Conservation (phyloP, 2,797 vertebrate species). For the Apogon hyalosoma region DNA sequence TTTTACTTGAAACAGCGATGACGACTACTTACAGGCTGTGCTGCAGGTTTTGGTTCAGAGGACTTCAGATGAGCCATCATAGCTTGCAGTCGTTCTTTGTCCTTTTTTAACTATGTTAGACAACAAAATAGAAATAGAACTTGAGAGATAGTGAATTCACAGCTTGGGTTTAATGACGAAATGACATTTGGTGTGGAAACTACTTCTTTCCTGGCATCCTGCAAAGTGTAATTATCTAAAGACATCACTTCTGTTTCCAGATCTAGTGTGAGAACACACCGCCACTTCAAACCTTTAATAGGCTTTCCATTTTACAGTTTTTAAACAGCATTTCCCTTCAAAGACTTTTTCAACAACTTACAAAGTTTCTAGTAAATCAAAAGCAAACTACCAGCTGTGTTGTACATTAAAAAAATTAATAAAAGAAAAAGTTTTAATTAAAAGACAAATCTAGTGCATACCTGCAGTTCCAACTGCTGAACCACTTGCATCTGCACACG, state of each 20-base stretch:
- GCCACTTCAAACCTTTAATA: constrained; percentile 8
- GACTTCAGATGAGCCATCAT: constrained; percentile 99
- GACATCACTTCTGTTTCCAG: constrained; percentile 52
- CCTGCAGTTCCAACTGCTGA: constrained; percentile 99
- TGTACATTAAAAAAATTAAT: not conserved
- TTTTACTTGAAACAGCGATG: constrained; percentile 32
- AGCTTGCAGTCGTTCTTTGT: constrained; percentile 98
- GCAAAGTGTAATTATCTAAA: constrained; percentile 53
- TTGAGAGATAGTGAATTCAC: constrained; percentile 50
- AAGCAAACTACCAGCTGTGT: not conserved
- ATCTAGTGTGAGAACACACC: constrained; percentile 58
- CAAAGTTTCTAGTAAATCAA: not conserved
- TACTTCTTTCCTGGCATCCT: constrained; percentile 39
- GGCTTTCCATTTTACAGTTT: constrained; percentile 5
- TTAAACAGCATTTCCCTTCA: not conserved
- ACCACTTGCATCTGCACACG: constrained; percentile 99
- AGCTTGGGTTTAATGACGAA: constrained; percentile 27
- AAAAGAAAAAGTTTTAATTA: not conserved
- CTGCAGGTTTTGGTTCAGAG: constrained; percentile 94
- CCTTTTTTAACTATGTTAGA: constrained; percentile 91
- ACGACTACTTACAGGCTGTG: constrained; percentile 91
- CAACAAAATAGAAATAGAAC: constrained; percentile 56
- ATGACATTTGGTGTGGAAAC: constrained; percentile 35
- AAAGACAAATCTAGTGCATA: constrained; percentile 56
- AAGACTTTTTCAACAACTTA: not conserved